phyloP scores from a whole-genome alignment of 2,113 vertebrate genomes.

The Otocyon megalotis region DNA sequence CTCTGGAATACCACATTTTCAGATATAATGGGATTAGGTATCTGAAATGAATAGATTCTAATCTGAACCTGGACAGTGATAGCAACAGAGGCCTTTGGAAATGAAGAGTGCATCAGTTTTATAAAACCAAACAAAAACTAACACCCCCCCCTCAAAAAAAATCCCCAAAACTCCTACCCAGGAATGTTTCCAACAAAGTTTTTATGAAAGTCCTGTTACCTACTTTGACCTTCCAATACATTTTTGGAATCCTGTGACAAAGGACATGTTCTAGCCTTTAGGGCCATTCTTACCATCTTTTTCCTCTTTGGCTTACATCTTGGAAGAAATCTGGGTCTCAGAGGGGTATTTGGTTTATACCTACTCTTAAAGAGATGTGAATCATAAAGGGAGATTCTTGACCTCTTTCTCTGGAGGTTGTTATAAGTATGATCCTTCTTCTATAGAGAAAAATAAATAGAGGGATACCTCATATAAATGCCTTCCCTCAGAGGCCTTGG shows the following conservation, averaged over 20 bases:
- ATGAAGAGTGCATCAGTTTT: background rate
- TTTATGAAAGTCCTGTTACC: background rate
- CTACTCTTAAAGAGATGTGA: background rate
- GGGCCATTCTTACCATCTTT: background rate
- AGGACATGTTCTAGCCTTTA: background rate
- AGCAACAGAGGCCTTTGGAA: background rate
- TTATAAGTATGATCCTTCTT: background rate
- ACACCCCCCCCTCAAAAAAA: background rate
- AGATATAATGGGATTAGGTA: background rate
- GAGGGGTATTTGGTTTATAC: background rate
- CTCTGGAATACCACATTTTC: background rate
- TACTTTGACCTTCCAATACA: background rate
- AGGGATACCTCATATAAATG: background rate
- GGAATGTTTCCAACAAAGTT: background rate
- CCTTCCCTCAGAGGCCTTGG: background rate
- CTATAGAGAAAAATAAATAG: background rate
- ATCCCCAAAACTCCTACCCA: background rate
- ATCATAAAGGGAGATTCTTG: background rate
- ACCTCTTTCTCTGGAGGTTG: background rate
- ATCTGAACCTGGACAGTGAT: background rate
- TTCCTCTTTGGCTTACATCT: background rate
- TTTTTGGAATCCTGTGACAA: background rate
- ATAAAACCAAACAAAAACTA: background rate
- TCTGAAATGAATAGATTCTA: background rate
- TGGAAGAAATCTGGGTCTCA: background rate